Evolutionary conservation across 2,888 invertebrate species (phyloP).

Genomic region (Drosophila mulleri): DNA sequence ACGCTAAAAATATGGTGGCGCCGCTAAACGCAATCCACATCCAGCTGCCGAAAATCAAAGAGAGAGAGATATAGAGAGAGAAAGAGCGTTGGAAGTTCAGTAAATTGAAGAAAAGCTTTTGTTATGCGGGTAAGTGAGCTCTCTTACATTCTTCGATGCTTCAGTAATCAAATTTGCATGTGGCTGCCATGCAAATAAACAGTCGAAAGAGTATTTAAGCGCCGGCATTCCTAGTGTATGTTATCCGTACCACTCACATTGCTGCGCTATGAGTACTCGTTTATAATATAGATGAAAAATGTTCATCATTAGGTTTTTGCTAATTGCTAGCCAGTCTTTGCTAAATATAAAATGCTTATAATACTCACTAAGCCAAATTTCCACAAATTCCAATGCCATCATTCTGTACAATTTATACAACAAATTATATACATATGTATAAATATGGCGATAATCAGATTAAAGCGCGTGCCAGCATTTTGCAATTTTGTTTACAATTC

Average conservation of each 20-base stretch:
- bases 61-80: background rate
- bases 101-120: background rate
- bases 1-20: background rate
- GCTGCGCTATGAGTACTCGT: conserved; percentile 7
- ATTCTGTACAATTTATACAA: conserved; percentile 3
- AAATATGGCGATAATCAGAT: conserved; percentile 10
- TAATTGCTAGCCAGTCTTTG: conserved; percentile 53
- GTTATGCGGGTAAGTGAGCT: background rate
- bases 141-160: background rate
- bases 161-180: background rate
- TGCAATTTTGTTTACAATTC: conserved; percentile 38
- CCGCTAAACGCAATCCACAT: background rate
- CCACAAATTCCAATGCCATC: conserved; percentile 24
- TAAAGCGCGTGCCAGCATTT: conserved; percentile 34
- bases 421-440: background rate
- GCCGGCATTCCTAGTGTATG: background rate
- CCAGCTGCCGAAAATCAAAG: background rate
- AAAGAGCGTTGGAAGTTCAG: background rate
- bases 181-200: background rate
- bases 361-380: conserved; percentile 26
- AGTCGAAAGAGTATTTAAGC: background rate
- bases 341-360: conserved; percentile 20
- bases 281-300: conserved; percentile 37
- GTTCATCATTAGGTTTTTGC: conserved; percentile 45
- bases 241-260: conserved; percentile 15